Evolutionary conservation across 1,140 invertebrate genomes (phyloP).

Genomic region (Drosophila pallidifrons): DNA sequence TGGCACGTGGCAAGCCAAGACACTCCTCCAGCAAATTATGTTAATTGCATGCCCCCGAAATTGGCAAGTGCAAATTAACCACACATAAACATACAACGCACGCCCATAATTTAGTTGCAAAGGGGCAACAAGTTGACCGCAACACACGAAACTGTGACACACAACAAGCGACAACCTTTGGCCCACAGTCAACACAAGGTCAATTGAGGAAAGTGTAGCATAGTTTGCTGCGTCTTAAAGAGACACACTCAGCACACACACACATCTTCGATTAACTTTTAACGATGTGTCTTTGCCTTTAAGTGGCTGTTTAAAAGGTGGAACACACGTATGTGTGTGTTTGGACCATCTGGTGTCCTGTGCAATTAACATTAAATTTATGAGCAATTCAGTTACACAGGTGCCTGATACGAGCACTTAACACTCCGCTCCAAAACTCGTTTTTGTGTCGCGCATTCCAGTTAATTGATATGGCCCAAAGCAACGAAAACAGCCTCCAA

Average conservation of each 20-base stretch:
- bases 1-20: conserved; percentile 32
- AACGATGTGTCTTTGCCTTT: conserved; percentile 24
- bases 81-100: conserved; percentile 2
- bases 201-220: conserved; percentile 21
- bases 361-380: conserved; percentile 77
- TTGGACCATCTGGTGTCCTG: conserved; percentile 26
- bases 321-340: background rate
- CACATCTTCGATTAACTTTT: conserved; percentile 26
- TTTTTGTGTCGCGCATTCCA: conserved; percentile 34
- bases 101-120: conserved; percentile 24
- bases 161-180: background rate
- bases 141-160: no score
- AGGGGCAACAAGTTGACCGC: conserved; percentile 24
- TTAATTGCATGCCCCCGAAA: conserved; percentile 37
- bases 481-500: conserved; percentile 35
- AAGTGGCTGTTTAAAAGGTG: conserved; percentile 34
- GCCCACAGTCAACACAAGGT: background rate
- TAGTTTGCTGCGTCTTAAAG: conserved; percentile 27
- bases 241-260: background rate
- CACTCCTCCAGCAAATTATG: conserved; percentile 38
- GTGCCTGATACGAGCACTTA: conserved; percentile 39
- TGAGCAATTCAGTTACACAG: conserved; percentile 58
- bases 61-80: conserved; percentile 33
- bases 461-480: conserved; percentile 71
- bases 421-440: conserved; percentile 40